Conservation (phyloP, 2,113 vertebrate species). For the Bettongia penicillata region DNA sequence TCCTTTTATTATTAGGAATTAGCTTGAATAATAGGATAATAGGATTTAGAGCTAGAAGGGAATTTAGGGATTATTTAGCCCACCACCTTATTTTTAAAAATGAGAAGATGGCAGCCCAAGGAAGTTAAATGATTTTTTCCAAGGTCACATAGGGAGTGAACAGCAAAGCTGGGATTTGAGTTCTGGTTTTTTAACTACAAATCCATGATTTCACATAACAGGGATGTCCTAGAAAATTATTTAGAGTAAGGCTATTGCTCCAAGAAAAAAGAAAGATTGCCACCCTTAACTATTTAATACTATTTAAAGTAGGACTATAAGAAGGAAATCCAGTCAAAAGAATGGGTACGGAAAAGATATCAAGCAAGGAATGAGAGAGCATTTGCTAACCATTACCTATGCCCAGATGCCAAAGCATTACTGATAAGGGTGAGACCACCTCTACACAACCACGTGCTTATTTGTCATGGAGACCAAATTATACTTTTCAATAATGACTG, state of each 20-base stretch:
- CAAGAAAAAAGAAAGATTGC: conserved; percentile 19
- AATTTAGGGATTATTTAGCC: not conserved
- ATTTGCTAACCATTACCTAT: conserved; percentile 65
- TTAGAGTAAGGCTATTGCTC: conserved; percentile 18
- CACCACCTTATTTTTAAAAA: not conserved
- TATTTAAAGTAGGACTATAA: conserved; percentile 8
- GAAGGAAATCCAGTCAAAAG: not conserved
- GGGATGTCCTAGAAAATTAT: conserved; percentile 25
- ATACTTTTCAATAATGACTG: conserved; percentile 79
- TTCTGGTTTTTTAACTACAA: not conserved
- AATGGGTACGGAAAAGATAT: not conserved
- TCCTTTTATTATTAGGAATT: not conserved
- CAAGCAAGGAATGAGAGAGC: not conserved
- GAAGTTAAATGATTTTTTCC: not conserved
- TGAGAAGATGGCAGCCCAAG: not conserved
- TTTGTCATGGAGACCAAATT: conserved; percentile 77
- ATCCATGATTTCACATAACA: not conserved
- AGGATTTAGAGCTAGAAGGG: not conserved
- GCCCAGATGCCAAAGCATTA: conserved; percentile 55
- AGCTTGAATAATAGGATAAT: not conserved
- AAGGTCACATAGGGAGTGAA: not conserved
- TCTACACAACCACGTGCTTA: conserved; percentile 65
- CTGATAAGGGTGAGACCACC: conserved; percentile 58
- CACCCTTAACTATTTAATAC: conserved; percentile 16
- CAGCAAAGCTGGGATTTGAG: not conserved